Base-by-base conservation (phyloP, 2,888 invertebrate species). In the Cordylochernes scorpioides region DNA sequence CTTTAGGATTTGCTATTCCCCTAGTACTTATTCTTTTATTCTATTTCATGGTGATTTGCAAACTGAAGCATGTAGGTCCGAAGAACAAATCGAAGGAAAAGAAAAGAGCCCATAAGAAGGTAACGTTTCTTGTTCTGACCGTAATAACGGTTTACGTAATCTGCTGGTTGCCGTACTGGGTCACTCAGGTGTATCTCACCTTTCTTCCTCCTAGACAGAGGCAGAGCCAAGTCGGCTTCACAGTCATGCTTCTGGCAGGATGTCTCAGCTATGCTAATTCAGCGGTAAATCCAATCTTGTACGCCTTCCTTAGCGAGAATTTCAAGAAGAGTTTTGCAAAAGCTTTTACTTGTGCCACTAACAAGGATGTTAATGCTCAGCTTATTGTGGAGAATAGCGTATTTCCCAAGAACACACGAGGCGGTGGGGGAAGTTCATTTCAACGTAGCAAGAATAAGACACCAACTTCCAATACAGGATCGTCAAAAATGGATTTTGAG, bases 131-230 rank as follows among this genome's bases (percentile, higher is more conserved):
- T 43, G 84, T 84, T 15, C 55, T 84, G 38, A 82, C 80, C 5
- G 82, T 84, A 22, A 77, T 84, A 42, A 71, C 78, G 0, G 80
- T 80, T 17, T 84, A 84, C 55, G 71, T 82, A 3, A 57, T 77
- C 36, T 84, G 82, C 56, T 84, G 82, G 82, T 56, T 78, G 42
- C 84, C 84, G 4, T 82, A 84, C 54, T 84, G 84, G 84, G 67
- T 78, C 29, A 71, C 71, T 31, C 84, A 84, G 51, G 34, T 45
- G 13, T 41, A 40, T 31, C 33, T 42, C 12, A 40, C 39, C 14
- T 41, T 44, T 17, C 24, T 35, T 24, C 37, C 38, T 1, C 30
- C 35, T 1, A 24, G 27, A 9, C 12, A 32, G 5, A 32, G 30
- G 8, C 34, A 35, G 14, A 33, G 26, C 17, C 28, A 28, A 8